Conservation (phyloP, 2,888 invertebrate genomes). For the Caenorhabditis zanzibari region DNA sequence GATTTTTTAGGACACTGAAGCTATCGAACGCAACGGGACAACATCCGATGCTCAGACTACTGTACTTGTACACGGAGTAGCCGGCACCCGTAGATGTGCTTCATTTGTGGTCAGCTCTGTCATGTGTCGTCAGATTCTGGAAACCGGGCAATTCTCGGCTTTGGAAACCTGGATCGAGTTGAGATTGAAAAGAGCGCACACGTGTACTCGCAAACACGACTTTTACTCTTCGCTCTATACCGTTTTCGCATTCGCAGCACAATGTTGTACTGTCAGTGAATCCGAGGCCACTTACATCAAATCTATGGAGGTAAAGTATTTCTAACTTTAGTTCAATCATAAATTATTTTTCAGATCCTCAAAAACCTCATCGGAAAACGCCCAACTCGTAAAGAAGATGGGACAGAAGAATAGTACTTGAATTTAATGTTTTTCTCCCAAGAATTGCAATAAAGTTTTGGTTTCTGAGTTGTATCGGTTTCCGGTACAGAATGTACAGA, state of each 20-base stretch:
- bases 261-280: slow-evolving; percentile 36
- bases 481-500: not conserved
- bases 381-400: slow-evolving; percentile 19
- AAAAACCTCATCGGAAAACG: slow-evolving; percentile 16
- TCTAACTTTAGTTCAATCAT: too few relatives aligned
- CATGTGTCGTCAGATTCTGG: slow-evolving; percentile 62
- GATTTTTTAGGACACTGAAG: slow-evolving; percentile 17
- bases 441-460: not conserved
- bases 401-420: not conserved
- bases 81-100: slow-evolving; percentile 57
- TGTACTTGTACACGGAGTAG: slow-evolving; percentile 51
- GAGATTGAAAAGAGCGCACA: slow-evolving; percentile 45
- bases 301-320: slow-evolving; percentile 41
- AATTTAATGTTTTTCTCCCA: not conserved
- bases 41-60: slow-evolving; percentile 19
- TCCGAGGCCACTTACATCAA: slow-evolving; percentile 29
- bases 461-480: not conserved
- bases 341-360: slow-evolving; percentile 1
- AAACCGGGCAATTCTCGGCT: slow-evolving; percentile 54
- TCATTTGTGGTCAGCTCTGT: slow-evolving; percentile 51
- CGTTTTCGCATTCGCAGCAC: slow-evolving; percentile 46
- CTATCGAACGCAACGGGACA: slow-evolving; percentile 18
- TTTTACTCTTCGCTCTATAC: slow-evolving; percentile 57
- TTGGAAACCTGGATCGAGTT: slow-evolving; percentile 65
- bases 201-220: slow-evolving; percentile 46